Evolutionary conservation across 2,888 invertebrate genomes (phyloP).

Genomic region (Cyclophora punctaria): DNA sequence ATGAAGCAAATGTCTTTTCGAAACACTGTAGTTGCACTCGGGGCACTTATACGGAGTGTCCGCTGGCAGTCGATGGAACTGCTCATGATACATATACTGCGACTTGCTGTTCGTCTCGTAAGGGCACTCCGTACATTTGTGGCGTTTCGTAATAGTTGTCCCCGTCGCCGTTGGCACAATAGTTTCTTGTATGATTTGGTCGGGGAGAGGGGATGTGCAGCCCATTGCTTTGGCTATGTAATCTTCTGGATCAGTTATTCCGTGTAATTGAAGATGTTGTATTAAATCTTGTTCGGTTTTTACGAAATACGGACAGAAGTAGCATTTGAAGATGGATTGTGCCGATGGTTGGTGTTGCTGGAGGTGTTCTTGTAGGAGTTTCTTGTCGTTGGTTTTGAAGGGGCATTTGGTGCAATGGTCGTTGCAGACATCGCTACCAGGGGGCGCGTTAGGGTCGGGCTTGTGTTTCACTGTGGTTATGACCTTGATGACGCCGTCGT

Average conservation of each 20-base stretch:
- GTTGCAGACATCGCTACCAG: constrained; percentile 36
- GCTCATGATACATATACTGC: constrained; percentile 90
- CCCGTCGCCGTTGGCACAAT: constrained; percentile 25
- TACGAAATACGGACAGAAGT: constrained; percentile 87
- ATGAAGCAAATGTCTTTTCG: constrained; percentile 85
- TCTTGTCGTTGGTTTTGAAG: constrained; percentile 76
- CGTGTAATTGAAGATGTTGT: constrained; percentile 80
- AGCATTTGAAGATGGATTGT: constrained; percentile 84
- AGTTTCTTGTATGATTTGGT: constrained; percentile 18
- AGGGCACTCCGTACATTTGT: constrained; percentile 87
- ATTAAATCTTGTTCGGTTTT: constrained; percentile 79
- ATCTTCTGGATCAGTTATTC: constrained; percentile 75
- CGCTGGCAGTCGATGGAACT: constrained; percentile 83
- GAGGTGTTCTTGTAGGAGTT: constrained; percentile 77
- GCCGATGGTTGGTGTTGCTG: constrained; percentile 81
- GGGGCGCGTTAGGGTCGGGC: constrained; percentile 49
- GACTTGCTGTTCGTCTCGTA: constrained; percentile 90
- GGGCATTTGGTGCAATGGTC: constrained; percentile 82
- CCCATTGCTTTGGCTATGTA: constrained; percentile 66
- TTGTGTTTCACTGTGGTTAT: constrained; percentile 68
- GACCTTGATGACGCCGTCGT: constrained; percentile 84
- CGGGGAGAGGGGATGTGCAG: constrained; percentile 45
- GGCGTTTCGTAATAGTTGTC: constrained; percentile 73
- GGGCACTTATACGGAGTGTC: constrained; percentile 87
- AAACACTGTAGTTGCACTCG: constrained; percentile 88